phyloP scores from a whole-genome alignment of 2,797 vertebrate species.

The Argentina silus region DNA sequence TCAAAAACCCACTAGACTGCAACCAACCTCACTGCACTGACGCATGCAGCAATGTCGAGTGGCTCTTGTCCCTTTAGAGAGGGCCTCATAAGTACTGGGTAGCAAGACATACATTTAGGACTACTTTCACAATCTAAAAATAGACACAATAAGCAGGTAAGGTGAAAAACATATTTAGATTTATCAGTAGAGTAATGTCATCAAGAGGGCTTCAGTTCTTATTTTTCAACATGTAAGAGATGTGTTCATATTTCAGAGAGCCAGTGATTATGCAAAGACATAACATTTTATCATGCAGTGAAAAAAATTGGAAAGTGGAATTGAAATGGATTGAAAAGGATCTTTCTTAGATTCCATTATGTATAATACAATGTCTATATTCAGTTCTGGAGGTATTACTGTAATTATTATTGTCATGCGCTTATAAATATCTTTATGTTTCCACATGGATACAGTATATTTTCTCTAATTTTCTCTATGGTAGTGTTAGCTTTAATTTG shows the following conservation, averaged over 20 bases:
- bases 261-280: not conserved
- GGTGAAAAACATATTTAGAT: not conserved
- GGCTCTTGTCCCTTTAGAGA: slow-evolving; percentile 18
- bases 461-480: too few species aligned
- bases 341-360: not conserved
- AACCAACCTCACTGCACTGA: slow-evolving; percentile 29
- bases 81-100: not conserved
- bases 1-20: slow-evolving; percentile 57
- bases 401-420: too few species aligned
- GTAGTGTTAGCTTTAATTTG: too few species aligned
- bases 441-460: too few species aligned
- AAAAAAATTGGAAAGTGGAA: not conserved
- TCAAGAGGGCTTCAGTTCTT: not conserved
- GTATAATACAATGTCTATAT: not conserved
- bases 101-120: too few species aligned
- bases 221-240: not conserved
- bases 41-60: slow-evolving; percentile 12
- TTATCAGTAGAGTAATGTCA: not conserved
- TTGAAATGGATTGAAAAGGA: not conserved
- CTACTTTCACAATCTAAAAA: slow-evolving; percentile 11
- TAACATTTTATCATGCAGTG: not conserved
- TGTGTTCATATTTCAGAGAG: not conserved
- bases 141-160: slow-evolving; percentile 3
- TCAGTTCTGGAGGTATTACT: too few species aligned
- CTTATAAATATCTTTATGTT: too few species aligned